Conservation (phyloP, 1,140 invertebrate species). For the Ceratina calcarata region DNA sequence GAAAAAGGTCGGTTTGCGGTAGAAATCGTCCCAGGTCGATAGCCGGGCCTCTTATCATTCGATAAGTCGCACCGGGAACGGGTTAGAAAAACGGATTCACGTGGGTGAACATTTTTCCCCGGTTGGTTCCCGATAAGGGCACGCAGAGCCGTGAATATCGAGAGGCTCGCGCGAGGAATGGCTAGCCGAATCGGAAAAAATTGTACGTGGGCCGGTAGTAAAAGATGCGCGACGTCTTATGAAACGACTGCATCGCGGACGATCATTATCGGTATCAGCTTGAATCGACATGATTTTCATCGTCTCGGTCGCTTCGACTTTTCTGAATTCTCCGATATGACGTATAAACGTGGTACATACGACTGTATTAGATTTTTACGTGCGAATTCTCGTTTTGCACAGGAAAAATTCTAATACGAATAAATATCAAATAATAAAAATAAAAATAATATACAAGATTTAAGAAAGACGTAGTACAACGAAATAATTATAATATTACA, state of each 20-base stretch:
- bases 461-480: no score
- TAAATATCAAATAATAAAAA: no score
- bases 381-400: no score
- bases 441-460: no score
- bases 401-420: no score
- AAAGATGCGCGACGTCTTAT: slow-evolving; percentile 29
- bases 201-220: slow-evolving; percentile 43
- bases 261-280: not conserved
- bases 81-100: slow-evolving; percentile 40
- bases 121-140: slow-evolving; percentile 33
- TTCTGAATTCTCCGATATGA: no score
- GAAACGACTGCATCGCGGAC: not conserved
- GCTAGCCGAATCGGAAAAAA: not conserved
- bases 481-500: no score
- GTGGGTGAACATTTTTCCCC: slow-evolving; percentile 32
- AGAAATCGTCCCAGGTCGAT: slow-evolving; percentile 25
- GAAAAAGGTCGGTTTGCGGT: not conserved
- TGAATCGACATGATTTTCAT: not conserved
- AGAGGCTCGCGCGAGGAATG: not conserved
- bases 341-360: no score
- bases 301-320: no score
- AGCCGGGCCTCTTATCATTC: slow-evolving; percentile 14
- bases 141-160: slow-evolving; percentile 23
- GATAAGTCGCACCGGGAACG: slow-evolving; percentile 17
- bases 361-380: no score